Evolutionary conservation across 2,797 vertebrate genomes (phyloP), one percentile per base, ranked within the genome.

Genomic region (Cygnus olor): DNA sequence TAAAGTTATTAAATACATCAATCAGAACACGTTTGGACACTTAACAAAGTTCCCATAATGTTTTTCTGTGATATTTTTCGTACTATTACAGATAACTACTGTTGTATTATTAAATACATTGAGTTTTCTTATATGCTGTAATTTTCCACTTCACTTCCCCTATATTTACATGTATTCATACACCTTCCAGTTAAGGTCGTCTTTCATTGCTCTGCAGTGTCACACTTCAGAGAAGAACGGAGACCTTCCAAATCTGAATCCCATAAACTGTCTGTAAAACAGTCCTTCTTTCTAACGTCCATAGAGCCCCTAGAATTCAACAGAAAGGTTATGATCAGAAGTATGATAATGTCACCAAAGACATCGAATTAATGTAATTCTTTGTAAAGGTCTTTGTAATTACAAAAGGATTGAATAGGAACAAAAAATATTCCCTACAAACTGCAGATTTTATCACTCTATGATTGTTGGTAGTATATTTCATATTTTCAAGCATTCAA

Each of bases 401-500:
- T 92, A 60, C 5, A 69, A 30, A 85, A 89, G 36, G 32, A 40
- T 69, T 66, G 18, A 80, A 85, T 27, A 58, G 42, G 17, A 86
- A 82, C 68, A 82, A 89, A 22, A 83, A 74, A 21, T 25, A 71
- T 58, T 86, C 28, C 42, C 25, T 71, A 16, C 30, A 44, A 10
- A 18, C 42, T 65, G 40, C 36, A 49, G 81, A 47, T 65, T 87
- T 90, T 61, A 64, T 78, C 12, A 5, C 20, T 72, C 42, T 84
- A 17, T 68, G 81, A 83, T 56, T 83, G 76, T 65, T 47, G 49
- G 44, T 72, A 80, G 72, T 89, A 28, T 65, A 90, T 83, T 92
- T 90, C 73, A 79, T 92, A 72, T 96, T 93, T 94, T 82, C 81
- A 92, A 85, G 68, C 40, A 44, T 82, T 85, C n/a, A 2, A 49